Base-by-base conservation (phyloP, 2,797 vertebrate species). In the Argya squamiceps region DNA sequence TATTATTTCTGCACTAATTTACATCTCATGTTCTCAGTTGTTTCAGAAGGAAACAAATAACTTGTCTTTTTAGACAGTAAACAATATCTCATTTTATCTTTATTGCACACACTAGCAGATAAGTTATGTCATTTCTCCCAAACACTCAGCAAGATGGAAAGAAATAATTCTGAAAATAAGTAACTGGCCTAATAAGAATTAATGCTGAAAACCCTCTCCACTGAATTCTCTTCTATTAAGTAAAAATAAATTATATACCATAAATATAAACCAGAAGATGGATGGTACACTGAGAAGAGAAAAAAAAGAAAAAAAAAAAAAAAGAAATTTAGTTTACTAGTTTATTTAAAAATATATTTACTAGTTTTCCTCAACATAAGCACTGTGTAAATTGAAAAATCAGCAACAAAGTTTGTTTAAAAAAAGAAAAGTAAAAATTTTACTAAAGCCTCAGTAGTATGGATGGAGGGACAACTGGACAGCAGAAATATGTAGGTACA, bases 21-120 rank as follows among this genome's bases (percentile, higher is more conserved):
- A 88, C 50, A 91, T 75, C 60, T 84, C 64, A 82, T 20, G 26
- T 75, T 91, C 59, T 82, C 50, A 73, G 63, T 50, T 77, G n/a
- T 59, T 95, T 90, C 59, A 92, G 83, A 94, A 85, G 46, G 81
- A 92, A 97, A 89, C 39, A 95, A 95, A 94, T 84, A 94, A 81
- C 4, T 1, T 71, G 64, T 44, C 75, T 86, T 88, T 90, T 87
- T 41, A 87, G 47, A 62, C 5, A 93, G 69, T 67, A 94, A 95
- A 96, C 43, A 82, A 88, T 90, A 46, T 80, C 68, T 93, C 65
- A 76, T 95, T 96, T 95, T 94, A 94, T 95, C 93, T 95, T 93
- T 84, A 89, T 74, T 81, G 47, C 56, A 94, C 91, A 81, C 27
- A 68, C 84, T 76, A 91, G 77, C 56, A 91, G 89, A 75, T 89